Conservation (phyloP, 2,113 vertebrate genomes). For the Chroicocephalus ridibundus region DNA sequence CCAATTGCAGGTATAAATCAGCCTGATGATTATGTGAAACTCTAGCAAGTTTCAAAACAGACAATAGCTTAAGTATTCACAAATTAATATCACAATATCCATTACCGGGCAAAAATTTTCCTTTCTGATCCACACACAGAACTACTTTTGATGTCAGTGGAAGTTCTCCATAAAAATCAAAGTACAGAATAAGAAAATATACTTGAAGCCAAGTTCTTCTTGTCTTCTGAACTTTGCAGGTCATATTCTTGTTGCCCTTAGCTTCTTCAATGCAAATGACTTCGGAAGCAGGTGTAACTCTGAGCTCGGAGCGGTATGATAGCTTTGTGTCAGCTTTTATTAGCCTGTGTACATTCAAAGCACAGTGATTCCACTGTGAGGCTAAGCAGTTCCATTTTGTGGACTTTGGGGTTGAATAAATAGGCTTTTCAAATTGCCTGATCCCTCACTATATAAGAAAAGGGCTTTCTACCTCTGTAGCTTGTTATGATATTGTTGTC, state of each 20-base stretch:
- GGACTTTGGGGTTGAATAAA: neutral
- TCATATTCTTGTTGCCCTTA: neutral
- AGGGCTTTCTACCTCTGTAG: neutral
- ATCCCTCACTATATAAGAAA: neutral
- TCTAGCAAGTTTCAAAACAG: neutral
- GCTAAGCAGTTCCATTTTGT: neutral
- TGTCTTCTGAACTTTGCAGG: neutral
- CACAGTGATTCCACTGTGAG: neutral
- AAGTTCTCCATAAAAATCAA: neutral
- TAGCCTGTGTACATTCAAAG: neutral
- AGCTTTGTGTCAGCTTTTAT: neutral
- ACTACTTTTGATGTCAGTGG: neutral
- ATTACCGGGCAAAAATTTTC: neutral
- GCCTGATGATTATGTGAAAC: neutral
- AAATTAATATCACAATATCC: neutral
- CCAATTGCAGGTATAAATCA: neutral
- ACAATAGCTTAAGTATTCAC: conserved; percentile 1
- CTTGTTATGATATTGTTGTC: neutral
- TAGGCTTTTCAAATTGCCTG: neutral
- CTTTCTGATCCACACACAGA: neutral
- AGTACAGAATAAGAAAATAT: neutral
- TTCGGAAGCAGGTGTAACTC: neutral
- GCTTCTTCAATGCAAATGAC: neutral
- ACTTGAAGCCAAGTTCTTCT: neutral
- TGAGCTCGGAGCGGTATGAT: neutral